Conservation (phyloP, 2,113 vertebrate genomes). For the Puntigrus tetrazona region DNA sequence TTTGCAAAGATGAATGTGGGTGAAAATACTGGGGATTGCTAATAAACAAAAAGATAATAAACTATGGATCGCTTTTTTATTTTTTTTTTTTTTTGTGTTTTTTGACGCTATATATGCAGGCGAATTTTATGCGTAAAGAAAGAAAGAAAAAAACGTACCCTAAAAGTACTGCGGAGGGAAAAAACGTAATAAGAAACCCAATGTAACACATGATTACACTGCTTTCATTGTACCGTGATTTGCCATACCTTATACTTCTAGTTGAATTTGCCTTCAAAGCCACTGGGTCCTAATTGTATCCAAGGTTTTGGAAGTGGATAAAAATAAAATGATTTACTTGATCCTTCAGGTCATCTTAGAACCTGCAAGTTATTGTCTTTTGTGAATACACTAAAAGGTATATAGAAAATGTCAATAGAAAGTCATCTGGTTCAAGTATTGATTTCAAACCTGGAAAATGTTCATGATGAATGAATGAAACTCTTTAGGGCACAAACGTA, state of each 20-base stretch:
- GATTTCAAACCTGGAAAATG: neutral
- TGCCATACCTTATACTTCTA: neutral
- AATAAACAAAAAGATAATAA: neutral
- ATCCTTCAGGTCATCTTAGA: neutral
- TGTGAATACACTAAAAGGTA: neutral
- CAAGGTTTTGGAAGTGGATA: too few species aligned
- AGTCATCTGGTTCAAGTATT: neutral
- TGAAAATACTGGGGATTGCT: neutral
- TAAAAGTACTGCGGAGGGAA: neutral
- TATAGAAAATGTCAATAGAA: neutral
- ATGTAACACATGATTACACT: neutral
- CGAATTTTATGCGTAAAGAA: neutral
- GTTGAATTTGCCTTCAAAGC: neutral
- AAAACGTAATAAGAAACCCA: too few species aligned
- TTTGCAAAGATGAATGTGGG: constrained; percentile 17
- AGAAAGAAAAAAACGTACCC: neutral
- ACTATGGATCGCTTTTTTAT: neutral
- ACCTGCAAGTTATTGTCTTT: neutral
- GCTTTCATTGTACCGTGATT: neutral
- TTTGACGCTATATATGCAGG: neutral
- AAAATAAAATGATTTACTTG: too few species aligned
- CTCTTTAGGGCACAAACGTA: neutral
- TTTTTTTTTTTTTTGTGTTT: neutral
- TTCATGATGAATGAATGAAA: neutral
- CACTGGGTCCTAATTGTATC: neutral